phyloP scores from a whole-genome alignment of 2,113 vertebrate species.

The Onychostruthus taczanowskii region DNA sequence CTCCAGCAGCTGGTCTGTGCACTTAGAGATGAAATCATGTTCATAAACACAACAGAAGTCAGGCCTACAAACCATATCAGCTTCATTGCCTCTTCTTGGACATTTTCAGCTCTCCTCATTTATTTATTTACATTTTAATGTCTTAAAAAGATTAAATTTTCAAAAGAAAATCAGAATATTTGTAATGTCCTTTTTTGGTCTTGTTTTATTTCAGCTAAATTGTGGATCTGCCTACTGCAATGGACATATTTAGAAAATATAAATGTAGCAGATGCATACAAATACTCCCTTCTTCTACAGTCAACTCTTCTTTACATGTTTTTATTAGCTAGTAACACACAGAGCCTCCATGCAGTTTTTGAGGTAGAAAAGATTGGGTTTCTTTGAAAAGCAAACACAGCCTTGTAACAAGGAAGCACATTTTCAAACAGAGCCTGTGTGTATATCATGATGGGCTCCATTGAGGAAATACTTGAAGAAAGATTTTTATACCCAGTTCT shows the following conservation, averaged over 20 bases:
- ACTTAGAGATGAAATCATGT: neutral
- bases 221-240: neutral
- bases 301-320: neutral
- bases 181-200: neutral
- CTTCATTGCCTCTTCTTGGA: neutral
- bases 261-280: slow-evolving; percentile 1
- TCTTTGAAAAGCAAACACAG: neutral
- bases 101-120: neutral
- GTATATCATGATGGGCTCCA: neutral
- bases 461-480: slow-evolving; percentile 30
- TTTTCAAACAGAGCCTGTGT: neutral
- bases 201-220: neutral
- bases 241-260: neutral
- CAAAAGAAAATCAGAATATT: neutral
- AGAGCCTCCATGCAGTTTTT: neutral
- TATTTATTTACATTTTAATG: neutral
- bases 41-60: neutral
- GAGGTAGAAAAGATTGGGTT: neutral
- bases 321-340: slow-evolving; percentile 7
- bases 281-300: neutral
- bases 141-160: neutral
- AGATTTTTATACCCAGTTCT: neutral
- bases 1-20: neutral
- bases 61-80: neutral
- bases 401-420: neutral